These are phyloP conservation scores for Pemphredon lugubris DNA, from an alignment of 2,888 invertebrate genomes.

Conservation along the genomic window DNA sequence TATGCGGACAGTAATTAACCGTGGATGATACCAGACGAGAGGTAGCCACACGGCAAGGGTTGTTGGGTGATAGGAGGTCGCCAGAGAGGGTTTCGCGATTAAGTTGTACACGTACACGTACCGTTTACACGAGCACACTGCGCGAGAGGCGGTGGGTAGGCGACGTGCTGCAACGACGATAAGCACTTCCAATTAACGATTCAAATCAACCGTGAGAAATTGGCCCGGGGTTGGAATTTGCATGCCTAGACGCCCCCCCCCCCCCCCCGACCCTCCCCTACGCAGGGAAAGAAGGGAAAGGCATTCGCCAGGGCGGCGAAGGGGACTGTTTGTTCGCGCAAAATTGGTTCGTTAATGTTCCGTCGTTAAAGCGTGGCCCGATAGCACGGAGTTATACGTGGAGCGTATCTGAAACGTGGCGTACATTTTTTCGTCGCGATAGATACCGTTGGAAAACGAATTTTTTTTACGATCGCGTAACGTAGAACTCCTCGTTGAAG, in stretches of 20 bases:
- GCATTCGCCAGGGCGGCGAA: too few species aligned
- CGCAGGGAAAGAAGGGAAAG: conserved; percentile 10
- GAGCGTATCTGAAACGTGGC: too few species aligned
- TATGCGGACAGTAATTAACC: conserved; percentile 58
- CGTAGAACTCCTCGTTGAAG: too few species aligned
- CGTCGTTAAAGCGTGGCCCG: conserved; percentile 15
- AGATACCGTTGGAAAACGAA: too few species aligned
- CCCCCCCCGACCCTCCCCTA: too few species aligned
- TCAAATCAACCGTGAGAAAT: conserved; percentile 62
- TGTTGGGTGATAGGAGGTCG: conserved; percentile 10
- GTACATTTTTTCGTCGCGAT: too few species aligned
- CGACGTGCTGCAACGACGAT: conserved; percentile 53
- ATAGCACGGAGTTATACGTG: too few species aligned
- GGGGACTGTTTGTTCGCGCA: conserved; percentile 21
- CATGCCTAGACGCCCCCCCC: neutral
- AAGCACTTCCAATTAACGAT: conserved; percentile 66
- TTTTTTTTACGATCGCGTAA: too few species aligned
- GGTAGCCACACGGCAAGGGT: conserved; percentile 23
- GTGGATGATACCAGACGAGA: conserved; percentile 48
- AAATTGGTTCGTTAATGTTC: conserved; percentile 33
- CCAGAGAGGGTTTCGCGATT: conserved; percentile 38
- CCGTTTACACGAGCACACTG: conserved; percentile 16
- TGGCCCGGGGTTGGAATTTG: conserved; percentile 39
- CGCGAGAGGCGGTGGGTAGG: conserved; percentile 1
- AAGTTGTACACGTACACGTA: conserved; percentile 40